phyloP scores from a whole-genome alignment of 2,113 vertebrate species.

The Oryzias curvinotus region DNA sequence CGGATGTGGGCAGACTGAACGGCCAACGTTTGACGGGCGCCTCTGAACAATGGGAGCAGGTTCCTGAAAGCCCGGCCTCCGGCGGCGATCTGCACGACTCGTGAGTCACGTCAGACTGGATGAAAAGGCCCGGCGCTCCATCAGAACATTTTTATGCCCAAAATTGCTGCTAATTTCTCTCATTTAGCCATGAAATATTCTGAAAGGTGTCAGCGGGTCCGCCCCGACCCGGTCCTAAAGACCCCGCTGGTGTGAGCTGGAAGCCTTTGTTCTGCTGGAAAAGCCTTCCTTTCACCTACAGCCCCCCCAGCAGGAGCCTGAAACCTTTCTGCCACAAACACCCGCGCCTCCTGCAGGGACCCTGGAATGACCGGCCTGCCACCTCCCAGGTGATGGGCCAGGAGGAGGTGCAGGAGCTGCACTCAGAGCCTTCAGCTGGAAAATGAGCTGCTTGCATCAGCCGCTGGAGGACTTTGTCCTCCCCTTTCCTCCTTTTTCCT shows the following conservation, averaged over 20 bases:
- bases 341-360: too few relatives aligned
- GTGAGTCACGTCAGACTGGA: conserved; percentile 6
- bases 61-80: not conserved
- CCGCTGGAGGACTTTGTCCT: too few relatives aligned
- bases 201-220: conserved; percentile 13
- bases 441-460: too few relatives aligned
- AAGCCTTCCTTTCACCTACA: conserved; percentile 1
- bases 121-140: conserved; percentile 3
- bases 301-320: not conserved
- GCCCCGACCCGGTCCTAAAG: conserved; percentile 5
- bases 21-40: too few relatives aligned
- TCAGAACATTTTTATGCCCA: conserved; percentile 1
- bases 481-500: too few relatives aligned
- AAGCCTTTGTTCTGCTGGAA: not conserved
- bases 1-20: too few relatives aligned
- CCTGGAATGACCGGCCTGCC: too few relatives aligned
- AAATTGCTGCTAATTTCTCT: conserved; percentile 20
- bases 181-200: conserved; percentile 16
- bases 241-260: not conserved
- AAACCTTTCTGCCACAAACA: not conserved
- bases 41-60: not conserved
- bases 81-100: not conserved
- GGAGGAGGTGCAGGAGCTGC: too few relatives aligned
- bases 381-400: too few relatives aligned
- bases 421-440: too few relatives aligned